phyloP scores from a whole-genome alignment of 2,113 vertebrate species.

The Cynoglossus semilaevis region DNA sequence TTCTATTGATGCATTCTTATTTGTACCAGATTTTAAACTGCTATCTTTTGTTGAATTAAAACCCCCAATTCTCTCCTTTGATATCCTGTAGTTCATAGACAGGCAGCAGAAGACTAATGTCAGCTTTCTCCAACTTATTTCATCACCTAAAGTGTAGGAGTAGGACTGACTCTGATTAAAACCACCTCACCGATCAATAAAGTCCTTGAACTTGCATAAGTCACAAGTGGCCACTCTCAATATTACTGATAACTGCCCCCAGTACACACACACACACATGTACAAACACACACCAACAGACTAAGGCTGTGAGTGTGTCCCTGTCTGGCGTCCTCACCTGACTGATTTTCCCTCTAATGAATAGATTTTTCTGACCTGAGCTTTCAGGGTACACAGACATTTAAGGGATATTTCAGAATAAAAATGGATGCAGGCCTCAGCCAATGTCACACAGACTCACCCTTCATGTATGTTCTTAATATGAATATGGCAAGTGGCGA shows the following conservation, averaged over 20 bases:
- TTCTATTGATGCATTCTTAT: no score
- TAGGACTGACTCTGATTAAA: constrained; percentile 86
- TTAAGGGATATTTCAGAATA: constrained; percentile 26
- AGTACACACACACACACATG: constrained; percentile 11
- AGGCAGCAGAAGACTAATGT: constrained; percentile 65
- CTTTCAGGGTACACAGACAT: constrained; percentile 33
- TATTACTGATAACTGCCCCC: constrained; percentile 67
- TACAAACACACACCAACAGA: constrained; percentile 15
- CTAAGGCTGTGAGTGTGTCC: not conserved
- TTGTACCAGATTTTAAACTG: no score
- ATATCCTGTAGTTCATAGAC: not conserved
- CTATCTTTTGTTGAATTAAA: no score
- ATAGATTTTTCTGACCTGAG: constrained; percentile 29
- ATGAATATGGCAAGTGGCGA: constrained; percentile 20
- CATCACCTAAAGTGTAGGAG: constrained; percentile 86
- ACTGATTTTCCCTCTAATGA: constrained; percentile 29
- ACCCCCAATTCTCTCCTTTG: no score
- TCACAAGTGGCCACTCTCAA: constrained; percentile 75
- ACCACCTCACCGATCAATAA: constrained; percentile 83
- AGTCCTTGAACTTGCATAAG: constrained; percentile 89
- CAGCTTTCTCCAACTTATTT: constrained; percentile 80
- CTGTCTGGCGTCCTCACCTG: constrained; percentile 28
- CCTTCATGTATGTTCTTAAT: constrained; percentile 10
- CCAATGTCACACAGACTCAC: constrained; percentile 20
- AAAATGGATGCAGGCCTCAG: constrained; percentile 31